phyloP scores from a whole-genome alignment of 2,797 vertebrate species.

The Discoglossus pictus region DNA sequence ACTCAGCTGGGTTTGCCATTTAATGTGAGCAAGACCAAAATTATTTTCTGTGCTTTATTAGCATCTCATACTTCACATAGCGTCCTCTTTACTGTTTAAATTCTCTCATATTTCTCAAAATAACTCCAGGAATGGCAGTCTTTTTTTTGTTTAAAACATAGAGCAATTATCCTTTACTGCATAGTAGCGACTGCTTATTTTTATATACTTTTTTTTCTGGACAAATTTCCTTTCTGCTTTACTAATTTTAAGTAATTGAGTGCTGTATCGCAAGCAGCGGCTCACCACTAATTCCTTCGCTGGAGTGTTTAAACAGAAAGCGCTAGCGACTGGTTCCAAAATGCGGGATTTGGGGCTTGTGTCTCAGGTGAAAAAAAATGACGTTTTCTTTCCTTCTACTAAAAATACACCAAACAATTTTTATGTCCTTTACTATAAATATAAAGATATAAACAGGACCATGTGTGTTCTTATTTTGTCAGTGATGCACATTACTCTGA shows the following conservation, averaged over 20 bases:
- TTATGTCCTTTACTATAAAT: conserved; percentile 28
- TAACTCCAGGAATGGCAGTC: neutral
- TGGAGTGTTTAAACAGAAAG: conserved; percentile 52
- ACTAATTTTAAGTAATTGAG: conserved; percentile 47
- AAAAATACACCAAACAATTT: conserved; percentile 24
- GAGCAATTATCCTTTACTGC: neutral
- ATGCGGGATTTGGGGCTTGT: conserved; percentile 31
- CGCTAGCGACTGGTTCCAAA: conserved; percentile 30
- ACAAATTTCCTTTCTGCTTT: conserved; percentile 42
- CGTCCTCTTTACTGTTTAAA: no score
- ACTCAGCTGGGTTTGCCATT: no score
- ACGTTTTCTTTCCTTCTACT: conserved; percentile 25
- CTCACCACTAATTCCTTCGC: conserved; percentile 48
- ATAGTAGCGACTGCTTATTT: conserved; percentile 16
- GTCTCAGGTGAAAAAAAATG: conserved; percentile 31
- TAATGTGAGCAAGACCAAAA: no score
- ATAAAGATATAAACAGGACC: conserved; percentile 14
- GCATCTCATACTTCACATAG: no score
- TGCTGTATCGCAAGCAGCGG: conserved; percentile 4
- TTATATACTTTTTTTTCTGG: conserved; percentile 30
- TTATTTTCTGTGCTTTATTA: no score
- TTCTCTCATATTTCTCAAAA: neutral
- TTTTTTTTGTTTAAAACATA: neutral
- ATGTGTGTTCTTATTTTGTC: conserved; percentile 10
- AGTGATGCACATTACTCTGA: no score